phyloP scores from a whole-genome alignment of 2,113 vertebrate genomes.

The Pyxicephalus adspersus region DNA sequence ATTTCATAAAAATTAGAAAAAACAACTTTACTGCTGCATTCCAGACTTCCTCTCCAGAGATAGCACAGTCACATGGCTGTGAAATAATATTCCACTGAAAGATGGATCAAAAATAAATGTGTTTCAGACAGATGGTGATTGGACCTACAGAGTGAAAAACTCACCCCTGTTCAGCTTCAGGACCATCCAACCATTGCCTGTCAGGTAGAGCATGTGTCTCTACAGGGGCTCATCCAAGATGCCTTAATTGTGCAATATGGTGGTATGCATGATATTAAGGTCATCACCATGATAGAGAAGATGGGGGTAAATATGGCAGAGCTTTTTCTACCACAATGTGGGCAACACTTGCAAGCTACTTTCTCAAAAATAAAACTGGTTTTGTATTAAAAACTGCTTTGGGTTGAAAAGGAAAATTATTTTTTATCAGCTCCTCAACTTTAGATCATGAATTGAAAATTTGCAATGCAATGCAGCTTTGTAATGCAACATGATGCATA shows the following conservation, averaged over 20 bases:
- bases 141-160: conserved; percentile 27
- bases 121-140: background rate
- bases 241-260: conserved; percentile 11
- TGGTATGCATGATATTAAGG: conserved; percentile 1
- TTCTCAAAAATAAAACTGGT: too few relatives aligned
- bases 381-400: too few relatives aligned
- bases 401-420: too few relatives aligned
- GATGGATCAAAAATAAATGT: background rate
- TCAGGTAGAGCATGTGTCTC: conserved; percentile 31
- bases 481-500: too few relatives aligned
- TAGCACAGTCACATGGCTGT: conserved; percentile 41
- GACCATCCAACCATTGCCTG: background rate
- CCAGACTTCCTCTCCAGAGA: conserved; percentile 8
- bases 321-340: too few relatives aligned
- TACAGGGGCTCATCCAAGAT: background rate
- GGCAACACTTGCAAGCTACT: too few relatives aligned
- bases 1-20: background rate
- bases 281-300: background rate
- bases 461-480: too few relatives aligned
- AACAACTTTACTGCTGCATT: conserved; percentile 1
- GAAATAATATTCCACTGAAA: background rate
- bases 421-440: too few relatives aligned
- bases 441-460: too few relatives aligned
- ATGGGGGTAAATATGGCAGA: too few relatives aligned
- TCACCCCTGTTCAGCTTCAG: background rate